Percentiles rank a stretch among this genome's conserved stretches.
Evolutionary conservation across 2,888 invertebrate species (phyloP).

Genomic region (Unio delphinus): DNA sequence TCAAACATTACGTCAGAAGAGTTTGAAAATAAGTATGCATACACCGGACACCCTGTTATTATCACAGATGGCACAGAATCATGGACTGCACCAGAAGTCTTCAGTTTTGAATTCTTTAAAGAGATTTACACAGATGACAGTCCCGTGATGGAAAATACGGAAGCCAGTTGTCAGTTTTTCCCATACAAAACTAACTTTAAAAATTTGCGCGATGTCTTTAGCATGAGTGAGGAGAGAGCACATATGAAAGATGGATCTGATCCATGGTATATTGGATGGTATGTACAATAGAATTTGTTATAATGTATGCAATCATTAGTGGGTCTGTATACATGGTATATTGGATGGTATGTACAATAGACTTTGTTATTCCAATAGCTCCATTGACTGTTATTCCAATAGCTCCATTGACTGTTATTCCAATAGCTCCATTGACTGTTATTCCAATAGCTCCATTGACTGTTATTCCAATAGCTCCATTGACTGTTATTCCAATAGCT

Average conservation of each 20-base stretch:
- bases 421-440: too few species aligned
- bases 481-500: too few species aligned
- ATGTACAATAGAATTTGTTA: slow-evolving; percentile 55
- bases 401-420: too few species aligned
- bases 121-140: slow-evolving; percentile 76
- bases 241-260: slow-evolving; percentile 76
- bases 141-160: slow-evolving; percentile 58
- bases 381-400: too few species aligned
- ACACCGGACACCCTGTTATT: slow-evolving; percentile 85
- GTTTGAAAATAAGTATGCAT: slow-evolving; percentile 85
- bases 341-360: too few species aligned
- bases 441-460: too few species aligned
- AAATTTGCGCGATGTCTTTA: slow-evolving; percentile 85
- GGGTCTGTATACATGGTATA: too few species aligned
- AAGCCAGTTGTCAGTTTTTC: slow-evolving; percentile 88
- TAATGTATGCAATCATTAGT: too few species aligned
- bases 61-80: slow-evolving; percentile 85
- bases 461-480: too few species aligned
- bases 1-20: slow-evolving; percentile 78
- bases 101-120: slow-evolving; percentile 88
- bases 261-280: slow-evolving; percentile 85
- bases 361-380: too few species aligned
- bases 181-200: slow-evolving; percentile 90
- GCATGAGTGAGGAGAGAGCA: slow-evolving; percentile 83
- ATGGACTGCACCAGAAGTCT: slow-evolving; percentile 86